These are phyloP conservation scores for Oncorhynchus masou DNA, from an alignment of 2,113 vertebrate species.

Conservation along the genomic window DNA sequence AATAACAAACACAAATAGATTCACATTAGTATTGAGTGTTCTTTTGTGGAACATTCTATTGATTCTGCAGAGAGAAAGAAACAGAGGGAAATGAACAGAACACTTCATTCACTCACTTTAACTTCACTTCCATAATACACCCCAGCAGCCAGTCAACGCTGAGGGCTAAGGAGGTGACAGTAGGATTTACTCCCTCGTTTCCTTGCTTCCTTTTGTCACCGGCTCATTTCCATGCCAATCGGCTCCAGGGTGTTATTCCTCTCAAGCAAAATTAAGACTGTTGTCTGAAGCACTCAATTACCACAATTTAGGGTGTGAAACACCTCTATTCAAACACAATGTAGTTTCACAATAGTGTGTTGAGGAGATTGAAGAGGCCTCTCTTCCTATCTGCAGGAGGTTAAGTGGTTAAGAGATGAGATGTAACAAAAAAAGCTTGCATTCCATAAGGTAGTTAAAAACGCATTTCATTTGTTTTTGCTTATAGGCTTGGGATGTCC, in stretches of 20 bases:
- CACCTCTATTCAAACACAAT: background rate
- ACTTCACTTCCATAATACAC: background rate
- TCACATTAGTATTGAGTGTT: background rate
- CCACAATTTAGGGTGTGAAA: slow-evolving; percentile 18
- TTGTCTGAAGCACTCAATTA: slow-evolving; percentile 37
- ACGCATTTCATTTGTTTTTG: background rate
- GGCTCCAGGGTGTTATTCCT: slow-evolving; percentile 25
- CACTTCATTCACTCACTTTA: background rate
- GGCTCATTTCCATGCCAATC: slow-evolving; percentile 39
- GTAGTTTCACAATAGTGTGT: background rate
- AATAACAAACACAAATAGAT: background rate
- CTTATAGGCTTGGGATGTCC: background rate
- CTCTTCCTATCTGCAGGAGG: background rate
- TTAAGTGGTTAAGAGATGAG: background rate
- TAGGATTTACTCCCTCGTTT: background rate
- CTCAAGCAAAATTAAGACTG: slow-evolving; percentile 35
- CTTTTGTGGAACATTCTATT: background rate
- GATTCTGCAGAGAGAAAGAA: background rate
- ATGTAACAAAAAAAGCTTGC: background rate
- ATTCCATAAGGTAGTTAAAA: background rate
- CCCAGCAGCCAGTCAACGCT: background rate
- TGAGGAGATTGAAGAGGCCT: background rate
- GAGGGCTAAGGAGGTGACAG: background rate
- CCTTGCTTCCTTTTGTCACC: background rate
- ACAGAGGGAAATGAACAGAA: background rate